A percentile compares a stretch with the other conserved stretches of the same genome.
These are phyloP conservation scores for Syngnathus acus DNA, from an alignment of 2,797 vertebrate genomes.

Conservation along the genomic window DNA sequence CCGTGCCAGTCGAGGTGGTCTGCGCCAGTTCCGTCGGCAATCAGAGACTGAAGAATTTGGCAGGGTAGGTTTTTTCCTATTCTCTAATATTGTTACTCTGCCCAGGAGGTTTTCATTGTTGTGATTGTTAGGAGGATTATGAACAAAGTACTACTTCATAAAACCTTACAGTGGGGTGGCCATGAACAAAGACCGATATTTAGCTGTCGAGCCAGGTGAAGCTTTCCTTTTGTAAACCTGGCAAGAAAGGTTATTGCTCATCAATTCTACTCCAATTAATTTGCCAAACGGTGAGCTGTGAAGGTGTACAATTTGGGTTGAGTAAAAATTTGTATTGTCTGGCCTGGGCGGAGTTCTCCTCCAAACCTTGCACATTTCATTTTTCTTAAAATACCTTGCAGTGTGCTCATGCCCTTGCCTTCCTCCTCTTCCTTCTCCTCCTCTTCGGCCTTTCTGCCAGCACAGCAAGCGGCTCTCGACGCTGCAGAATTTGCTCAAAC, in stretches of 20 bases:
- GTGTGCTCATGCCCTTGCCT: slow-evolving; percentile 21
- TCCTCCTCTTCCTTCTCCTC: not conserved
- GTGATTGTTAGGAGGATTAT: not conserved
- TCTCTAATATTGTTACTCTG: not conserved
- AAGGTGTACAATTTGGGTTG: too few species aligned
- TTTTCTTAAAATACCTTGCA: slow-evolving; percentile 25
- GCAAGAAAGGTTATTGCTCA: not conserved
- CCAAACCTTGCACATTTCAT: slow-evolving; percentile 7
- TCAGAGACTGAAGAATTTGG: slow-evolving; percentile 49
- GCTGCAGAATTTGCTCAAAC: slow-evolving; percentile 6
- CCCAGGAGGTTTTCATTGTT: slow-evolving; percentile 4
- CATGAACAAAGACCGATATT: not conserved
- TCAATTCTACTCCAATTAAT: not conserved
- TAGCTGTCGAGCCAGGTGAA: not conserved
- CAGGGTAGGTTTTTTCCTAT: slow-evolving; percentile 20
- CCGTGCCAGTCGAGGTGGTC: slow-evolving; percentile 50
- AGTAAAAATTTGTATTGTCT: not conserved
- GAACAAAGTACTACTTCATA: not conserved
- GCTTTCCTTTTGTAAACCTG: not conserved
- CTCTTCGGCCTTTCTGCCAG: slow-evolving; percentile 5
- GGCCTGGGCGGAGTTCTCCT: slow-evolving; percentile 28
- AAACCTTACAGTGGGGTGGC: not conserved
- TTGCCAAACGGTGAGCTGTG: too few species aligned
- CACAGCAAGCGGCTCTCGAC: slow-evolving; percentile 12
- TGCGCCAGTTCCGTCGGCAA: slow-evolving; percentile 52